Evolutionary conservation across 2,888 invertebrate species (phyloP), one percentile per base, ranked within the genome.

Genomic region (Timema cristinae): DNA sequence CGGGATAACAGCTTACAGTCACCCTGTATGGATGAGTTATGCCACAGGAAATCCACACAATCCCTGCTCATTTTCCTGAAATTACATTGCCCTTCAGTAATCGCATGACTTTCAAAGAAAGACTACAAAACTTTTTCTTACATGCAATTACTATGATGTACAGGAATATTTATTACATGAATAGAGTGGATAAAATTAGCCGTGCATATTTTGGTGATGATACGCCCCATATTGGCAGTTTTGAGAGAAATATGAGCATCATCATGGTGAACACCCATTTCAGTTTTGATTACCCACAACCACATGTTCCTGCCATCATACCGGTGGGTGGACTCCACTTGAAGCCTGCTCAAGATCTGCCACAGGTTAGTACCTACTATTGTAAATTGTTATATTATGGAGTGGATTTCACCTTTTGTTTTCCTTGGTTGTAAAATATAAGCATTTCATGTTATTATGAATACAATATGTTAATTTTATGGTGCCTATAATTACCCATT

Each of bases 171-270:
- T 50, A 56, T 7, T 66, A 73, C 50, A 50, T 72, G 7, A 74
- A 72, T 10, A 8, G 15, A 7, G 66, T 71, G 56, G 72, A 76
- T 47, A 16, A n/a, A 11, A 67, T 73, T 11, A 71, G 56, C 6
- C 69, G 75, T 48, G 47, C 74, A n/a, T 73, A 76, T 59, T 76
- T 77, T 54, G 78, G 77, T 8, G 72, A 74, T 6, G 71, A 71
- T 13, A 54, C 70, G 13, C 77, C 76, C 0, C 50, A 73, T 0
- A 66, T 77, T 80, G 50, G 84, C 83, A 78, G 85, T 83, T 76
- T 85, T 75, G 84, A 85, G 32, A 84, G 84, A 78, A 81, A 79
- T 69, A 73, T 82, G n/a, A 81, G 82, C 61, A 77, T 84, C 79
- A 59, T 84, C 16, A 81, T 85, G 73, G 56, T 83, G 1, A 85